Percentiles rank a stretch among this genome's conserved stretches.
Conservation (phyloP, 1,140 invertebrate species). For the Lerema accius region DNA sequence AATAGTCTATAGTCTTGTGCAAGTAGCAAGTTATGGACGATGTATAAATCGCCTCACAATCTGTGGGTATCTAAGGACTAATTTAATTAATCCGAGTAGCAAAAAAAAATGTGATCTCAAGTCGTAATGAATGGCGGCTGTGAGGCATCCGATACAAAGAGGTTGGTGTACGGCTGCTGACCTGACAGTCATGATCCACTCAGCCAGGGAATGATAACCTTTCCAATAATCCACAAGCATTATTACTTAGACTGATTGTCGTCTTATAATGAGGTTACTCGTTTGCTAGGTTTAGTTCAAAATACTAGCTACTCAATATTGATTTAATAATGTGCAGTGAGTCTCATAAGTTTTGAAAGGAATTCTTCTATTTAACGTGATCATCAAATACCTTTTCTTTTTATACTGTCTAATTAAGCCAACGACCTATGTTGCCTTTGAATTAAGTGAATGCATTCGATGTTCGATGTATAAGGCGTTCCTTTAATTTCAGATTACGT, state of each 20-base stretch:
- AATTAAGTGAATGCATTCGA: too few species aligned
- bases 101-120: conserved; percentile 47
- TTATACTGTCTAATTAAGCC: too few species aligned
- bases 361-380: too few species aligned
- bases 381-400: too few species aligned
- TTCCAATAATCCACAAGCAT: neutral
- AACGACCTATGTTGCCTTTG: too few species aligned
- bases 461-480: too few species aligned
- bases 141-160: conserved; percentile 28
- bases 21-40: neutral
- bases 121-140: conserved; percentile 42
- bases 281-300: neutral
- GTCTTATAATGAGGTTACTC: neutral
- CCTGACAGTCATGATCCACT: conserved; percentile 26
- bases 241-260: neutral
- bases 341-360: too few species aligned
- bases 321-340: too few species aligned
- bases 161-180: conserved; percentile 32
- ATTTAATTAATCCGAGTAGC: conserved; percentile 44
- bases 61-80: conserved; percentile 17
- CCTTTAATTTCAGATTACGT: too few species aligned
- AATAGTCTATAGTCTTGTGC: too few species aligned
- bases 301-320: neutral
- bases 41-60: conserved; percentile 5
- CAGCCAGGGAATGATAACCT: conserved; percentile 9